Evolutionary conservation across 92 coral and sea anemone species (phyloP).

Genomic region (Siderastrea radians): DNA sequence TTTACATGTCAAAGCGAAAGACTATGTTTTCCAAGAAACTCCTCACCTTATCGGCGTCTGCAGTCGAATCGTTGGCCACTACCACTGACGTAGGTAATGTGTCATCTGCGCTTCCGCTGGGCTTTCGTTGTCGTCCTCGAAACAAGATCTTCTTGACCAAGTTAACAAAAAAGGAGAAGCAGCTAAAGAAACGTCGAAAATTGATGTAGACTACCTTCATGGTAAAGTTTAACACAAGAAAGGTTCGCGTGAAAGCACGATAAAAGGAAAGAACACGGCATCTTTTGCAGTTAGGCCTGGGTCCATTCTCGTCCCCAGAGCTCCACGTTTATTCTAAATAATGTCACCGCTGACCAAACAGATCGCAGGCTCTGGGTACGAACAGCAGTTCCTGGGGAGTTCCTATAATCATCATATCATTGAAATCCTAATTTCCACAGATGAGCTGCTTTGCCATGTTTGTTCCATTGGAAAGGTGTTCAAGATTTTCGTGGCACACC

Average conservation of each 20-base stretch:
- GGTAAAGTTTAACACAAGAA: background rate
- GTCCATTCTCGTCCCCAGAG: background rate
- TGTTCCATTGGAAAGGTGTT: no score
- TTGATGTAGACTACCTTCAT: conserved; percentile 74
- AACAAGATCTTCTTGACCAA: conserved; percentile 78
- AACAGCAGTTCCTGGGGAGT: no score
- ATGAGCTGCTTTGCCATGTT: no score
- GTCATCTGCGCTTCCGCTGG: conserved; percentile 48
- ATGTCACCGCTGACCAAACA: no score
- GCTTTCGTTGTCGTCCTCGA: conserved; percentile 71
- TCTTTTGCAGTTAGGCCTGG: background rate
- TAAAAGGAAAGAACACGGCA: background rate
- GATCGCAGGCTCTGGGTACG: no score
- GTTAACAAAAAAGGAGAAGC: conserved; percentile 65
- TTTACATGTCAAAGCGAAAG: no score
- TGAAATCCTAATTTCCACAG: no score
- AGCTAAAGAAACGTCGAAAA: conserved; percentile 76
- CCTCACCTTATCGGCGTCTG: conserved; percentile 7
- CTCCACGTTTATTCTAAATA: no score
- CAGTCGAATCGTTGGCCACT: background rate
- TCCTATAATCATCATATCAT: no score
- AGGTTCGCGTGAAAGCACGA: background rate
- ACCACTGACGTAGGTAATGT: conserved; percentile 43
- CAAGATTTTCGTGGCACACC: no score
- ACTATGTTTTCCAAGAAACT: background rate